Base-by-base conservation (phyloP, 2,113 vertebrate species). In the Tetrao urogallus region DNA sequence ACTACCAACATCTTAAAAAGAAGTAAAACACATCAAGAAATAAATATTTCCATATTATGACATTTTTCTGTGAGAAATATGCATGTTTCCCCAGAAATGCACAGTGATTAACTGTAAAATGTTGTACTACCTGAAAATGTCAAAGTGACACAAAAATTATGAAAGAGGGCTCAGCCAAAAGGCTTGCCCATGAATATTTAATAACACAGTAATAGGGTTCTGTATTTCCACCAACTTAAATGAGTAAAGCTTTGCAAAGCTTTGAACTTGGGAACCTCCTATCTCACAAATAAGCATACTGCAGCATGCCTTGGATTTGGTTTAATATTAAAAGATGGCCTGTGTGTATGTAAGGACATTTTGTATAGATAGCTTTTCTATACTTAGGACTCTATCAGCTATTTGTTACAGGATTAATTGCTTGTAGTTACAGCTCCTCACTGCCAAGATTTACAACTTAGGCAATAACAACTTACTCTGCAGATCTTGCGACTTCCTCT, bases 101-200 rank as follows among this genome's bases (percentile, higher is more conserved):
- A 69, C 20, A 74, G 34, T 58, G n/a, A 83, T 43, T 75, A 40
- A 40, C 71, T 73, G 32, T 70, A 85, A 85, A 70, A 58, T 65
- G 9, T 84, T 79, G 27, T 71, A 58, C 12, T 65, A 38, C 24
- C 1, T 67, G 58, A 73, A 43, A 88, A 58, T 32, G 36, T 14
- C 15, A 3, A 85, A 89, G 73, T 12, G 48, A 61, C 27, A 78
- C n/a, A 88, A 83, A 88, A 91, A 67, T 43, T 54, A 52, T 71
- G 61, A 61, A 79, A 75, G 58, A 78, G 18, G 45, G 7, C 17
- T 91, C 32, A 65, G 24, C 48, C n/a, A 89, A 80, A 79, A 45
- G 7, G 4, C 17, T 88, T 79, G 15, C 1, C 36, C 45, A 82
- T 96, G 47, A 95, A 91, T 95, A 84, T 86, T 88, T 93, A 89